A percentile compares a stretch with the other conserved stretches of the same genome.
Conservation (phyloP, 2,888 invertebrate species). For the Sesamia inferens region DNA sequence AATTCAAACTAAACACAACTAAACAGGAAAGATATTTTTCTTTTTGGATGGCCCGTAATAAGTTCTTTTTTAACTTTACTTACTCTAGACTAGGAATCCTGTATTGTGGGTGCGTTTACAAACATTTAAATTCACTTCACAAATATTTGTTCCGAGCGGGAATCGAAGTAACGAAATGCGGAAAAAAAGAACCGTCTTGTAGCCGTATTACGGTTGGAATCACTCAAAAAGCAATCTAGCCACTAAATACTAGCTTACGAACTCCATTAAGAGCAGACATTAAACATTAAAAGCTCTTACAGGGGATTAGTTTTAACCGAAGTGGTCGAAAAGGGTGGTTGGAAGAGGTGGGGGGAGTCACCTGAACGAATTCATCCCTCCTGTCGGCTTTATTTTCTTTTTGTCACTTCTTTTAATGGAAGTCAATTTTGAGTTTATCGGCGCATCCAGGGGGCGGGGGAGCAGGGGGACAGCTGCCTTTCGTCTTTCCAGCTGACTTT, state of each 20-base stretch:
- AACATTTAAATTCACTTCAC: no score
- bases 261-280: conserved; percentile 45
- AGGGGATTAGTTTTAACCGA: conserved; percentile 34
- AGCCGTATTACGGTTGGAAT: conserved; percentile 9
- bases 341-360: conserved; percentile 25
- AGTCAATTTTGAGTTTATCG: conserved; percentile 1
- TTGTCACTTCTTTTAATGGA: conserved; percentile 54
- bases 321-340: conserved; percentile 39
- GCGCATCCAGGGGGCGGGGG: no score
- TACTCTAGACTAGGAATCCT: no score
- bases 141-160: no score
- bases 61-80: no score
- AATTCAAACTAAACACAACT: not conserved
- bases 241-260: conserved; percentile 27
- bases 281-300: conserved; percentile 44
- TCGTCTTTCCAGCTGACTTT: no score
- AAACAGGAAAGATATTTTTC: no score
- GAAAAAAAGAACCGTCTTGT: not conserved
- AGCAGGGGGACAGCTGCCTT: no score
- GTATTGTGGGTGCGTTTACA: no score
- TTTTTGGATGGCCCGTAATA: no score
- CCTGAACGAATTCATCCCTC: conserved; percentile 54
- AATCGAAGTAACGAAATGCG: no score
- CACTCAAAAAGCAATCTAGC: conserved; percentile 24
- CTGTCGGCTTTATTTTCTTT: conserved; percentile 58